These are phyloP conservation scores for Tipula unca DNA, from an alignment of 2,888 invertebrate species.

Conservation along the genomic window DNA sequence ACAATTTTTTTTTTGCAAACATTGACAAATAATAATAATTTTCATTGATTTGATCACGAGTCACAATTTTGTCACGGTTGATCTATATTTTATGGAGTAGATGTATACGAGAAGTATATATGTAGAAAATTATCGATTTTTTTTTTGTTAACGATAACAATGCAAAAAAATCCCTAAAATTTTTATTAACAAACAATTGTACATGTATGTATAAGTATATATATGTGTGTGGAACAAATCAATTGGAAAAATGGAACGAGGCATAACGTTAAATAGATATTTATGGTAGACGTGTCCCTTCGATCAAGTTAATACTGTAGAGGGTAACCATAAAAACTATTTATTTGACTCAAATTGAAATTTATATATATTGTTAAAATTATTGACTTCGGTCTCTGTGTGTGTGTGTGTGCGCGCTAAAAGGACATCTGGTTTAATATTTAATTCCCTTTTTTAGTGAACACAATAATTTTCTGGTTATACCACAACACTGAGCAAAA, in stretches of 20 bases:
- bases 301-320: background rate
- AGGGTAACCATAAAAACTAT: background rate
- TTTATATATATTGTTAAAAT: background rate
- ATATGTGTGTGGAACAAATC: background rate
- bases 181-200: too few relatives aligned
- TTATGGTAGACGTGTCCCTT: background rate
- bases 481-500: background rate
- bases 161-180: background rate
- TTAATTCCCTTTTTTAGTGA: background rate
- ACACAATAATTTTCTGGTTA: background rate
- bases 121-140: background rate
- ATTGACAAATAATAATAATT: background rate
- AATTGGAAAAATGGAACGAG: background rate
- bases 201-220: background rate
- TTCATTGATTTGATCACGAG: slow-evolving; percentile 14
- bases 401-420: background rate
- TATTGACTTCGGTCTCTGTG: background rate
- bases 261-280: background rate
- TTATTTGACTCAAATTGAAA: background rate
- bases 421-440: slow-evolving; percentile 14
- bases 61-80: background rate
- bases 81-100: background rate
- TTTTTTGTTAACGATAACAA: background rate
- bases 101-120: background rate
- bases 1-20: background rate